Percentiles rank a stretch among this genome's conserved stretches.
Conservation (phyloP, 1,140 invertebrate species). For the Magallana angulata region DNA sequence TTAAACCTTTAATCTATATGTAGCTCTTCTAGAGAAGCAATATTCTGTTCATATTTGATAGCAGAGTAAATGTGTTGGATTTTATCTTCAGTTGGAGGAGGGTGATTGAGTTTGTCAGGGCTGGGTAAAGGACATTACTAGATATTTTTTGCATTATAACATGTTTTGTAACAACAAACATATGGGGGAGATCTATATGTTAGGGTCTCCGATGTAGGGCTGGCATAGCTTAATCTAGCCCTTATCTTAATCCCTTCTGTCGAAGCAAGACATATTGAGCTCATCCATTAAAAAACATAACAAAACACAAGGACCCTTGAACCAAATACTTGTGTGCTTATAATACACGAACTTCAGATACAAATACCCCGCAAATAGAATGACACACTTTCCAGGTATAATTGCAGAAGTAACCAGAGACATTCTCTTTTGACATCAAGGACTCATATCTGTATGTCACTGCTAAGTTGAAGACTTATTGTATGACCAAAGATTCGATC, state of each 20-base stretch:
- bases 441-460: no score
- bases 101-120: background rate
- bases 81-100: background rate
- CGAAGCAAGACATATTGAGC: background rate
- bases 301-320: background rate
- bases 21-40: slow-evolving; percentile 10
- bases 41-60: background rate
- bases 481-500: no score
- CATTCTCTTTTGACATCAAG: no score
- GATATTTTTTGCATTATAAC: background rate
- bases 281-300: background rate
- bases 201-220: background rate
- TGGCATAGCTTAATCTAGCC: background rate
- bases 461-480: no score
- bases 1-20: slow-evolving; percentile 23
- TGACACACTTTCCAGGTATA: no score
- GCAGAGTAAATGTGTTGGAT: background rate
- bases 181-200: background rate
- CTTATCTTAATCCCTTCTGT: background rate
- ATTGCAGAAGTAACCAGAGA: no score
- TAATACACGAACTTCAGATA: background rate
- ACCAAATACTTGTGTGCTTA: background rate
- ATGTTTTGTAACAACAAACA: slow-evolving; percentile 3
- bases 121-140: background rate
- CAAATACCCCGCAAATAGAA: no score